Evolutionary conservation across 2,113 vertebrate species (phyloP), one percentile per base, ranked within the genome.

Genomic region (Fulmarus glacialis): DNA sequence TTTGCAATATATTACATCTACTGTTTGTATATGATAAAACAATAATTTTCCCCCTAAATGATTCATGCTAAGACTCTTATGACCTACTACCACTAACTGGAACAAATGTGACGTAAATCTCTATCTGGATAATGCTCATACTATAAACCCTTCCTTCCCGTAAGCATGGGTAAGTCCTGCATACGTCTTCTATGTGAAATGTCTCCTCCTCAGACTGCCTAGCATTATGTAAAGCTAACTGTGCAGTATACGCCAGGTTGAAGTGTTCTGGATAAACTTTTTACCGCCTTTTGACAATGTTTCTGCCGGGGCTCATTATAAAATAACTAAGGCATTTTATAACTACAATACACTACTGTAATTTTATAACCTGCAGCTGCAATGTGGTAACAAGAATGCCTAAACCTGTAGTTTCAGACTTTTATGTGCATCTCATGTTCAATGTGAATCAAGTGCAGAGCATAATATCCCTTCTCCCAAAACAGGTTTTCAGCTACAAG

Each of bases 301-400:
- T 96, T 91, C 94, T 96, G 52, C 48, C 50, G 59, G 55, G 80
- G 60, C 55, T 93, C 73, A 84, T 96, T 95, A 96, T 68, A 96
- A 95, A 93, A 43, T 68, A 95, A 92, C 73, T 56, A 82, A 62
- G 73, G 56, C 47, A 63, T 82, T 97, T 96, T 96, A 52, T 79
- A 95, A 96, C 77, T 89, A 91, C 92, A 94, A 42, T 50, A 83
- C 82, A 75, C 87, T 86, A 62, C 82, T 70, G 78, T 59, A 93
- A 78, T 95, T 95, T 92, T 93, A 93, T 82, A 93, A 97, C 73
- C 82, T 89, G 85, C 94, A 96, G 92, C 92, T 96, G 92, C 3
- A 1, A 62, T 73, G 91, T 56, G 72, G 70, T 89, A 94, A 95
- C 73, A 87, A 52, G 73, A 95, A 95, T 22, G 42, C 56, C 73